Conservation (phyloP, 2,113 vertebrate genomes). For the Urocolius indicus region DNA sequence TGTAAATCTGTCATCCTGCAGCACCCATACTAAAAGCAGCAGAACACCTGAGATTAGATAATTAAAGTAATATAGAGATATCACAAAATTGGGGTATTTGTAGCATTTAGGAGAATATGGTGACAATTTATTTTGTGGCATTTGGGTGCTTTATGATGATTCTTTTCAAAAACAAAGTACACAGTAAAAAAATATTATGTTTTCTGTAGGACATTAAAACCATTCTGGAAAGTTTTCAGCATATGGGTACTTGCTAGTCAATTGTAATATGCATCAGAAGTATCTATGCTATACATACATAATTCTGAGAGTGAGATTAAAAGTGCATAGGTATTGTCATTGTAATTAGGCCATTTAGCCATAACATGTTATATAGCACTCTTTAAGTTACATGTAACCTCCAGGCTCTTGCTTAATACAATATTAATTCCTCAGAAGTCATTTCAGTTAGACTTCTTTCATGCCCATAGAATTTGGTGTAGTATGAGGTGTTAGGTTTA, state of each 20-base stretch:
- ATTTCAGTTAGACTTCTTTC: background rate
- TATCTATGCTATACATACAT: background rate
- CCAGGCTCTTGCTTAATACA: background rate
- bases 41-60: background rate
- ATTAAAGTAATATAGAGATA: background rate
- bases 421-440: background rate
- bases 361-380: background rate
- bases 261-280: background rate
- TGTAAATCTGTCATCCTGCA: constrained; percentile 8
- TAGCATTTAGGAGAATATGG: background rate
- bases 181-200: background rate
- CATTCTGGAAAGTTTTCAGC: background rate
- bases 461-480: background rate
- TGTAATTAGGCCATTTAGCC: background rate
- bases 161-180: background rate
- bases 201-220: background rate
- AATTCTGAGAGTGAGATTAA: background rate
- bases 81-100: rapidly evolving
- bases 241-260: background rate
- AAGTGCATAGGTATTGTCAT: background rate
- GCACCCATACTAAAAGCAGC: background rate
- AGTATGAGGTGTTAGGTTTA: background rate
- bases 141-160: background rate
- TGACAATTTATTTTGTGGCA: background rate
- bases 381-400: background rate